Conservation (phyloP, 2,888 invertebrate species). For the Tiliacea citrago region DNA sequence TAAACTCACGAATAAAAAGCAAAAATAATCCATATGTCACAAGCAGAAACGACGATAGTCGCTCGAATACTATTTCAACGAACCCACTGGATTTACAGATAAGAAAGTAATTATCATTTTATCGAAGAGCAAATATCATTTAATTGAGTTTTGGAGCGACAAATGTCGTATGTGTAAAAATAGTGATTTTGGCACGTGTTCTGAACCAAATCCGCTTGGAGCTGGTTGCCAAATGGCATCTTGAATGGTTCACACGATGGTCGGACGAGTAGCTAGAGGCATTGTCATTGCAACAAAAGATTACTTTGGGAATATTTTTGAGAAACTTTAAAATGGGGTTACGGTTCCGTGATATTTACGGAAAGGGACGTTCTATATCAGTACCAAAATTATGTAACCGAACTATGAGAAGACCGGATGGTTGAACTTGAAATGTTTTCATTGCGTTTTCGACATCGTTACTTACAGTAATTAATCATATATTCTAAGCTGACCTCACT, state of each 20-base stretch:
- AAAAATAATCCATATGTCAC: conserved; percentile 73
- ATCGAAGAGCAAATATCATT: conserved; percentile 58
- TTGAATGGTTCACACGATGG: conserved; percentile 65
- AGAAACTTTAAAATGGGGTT: conserved; percentile 40
- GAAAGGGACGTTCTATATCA: neutral
- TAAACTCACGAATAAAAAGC: conserved; percentile 72
- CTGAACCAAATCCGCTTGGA: conserved; percentile 73
- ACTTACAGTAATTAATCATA: conserved; percentile 28
- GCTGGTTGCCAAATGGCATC: conserved; percentile 76
- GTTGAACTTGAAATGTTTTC: conserved; percentile 7
- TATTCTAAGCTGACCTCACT: conserved; percentile 28
- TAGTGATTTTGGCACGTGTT: conserved; percentile 70
- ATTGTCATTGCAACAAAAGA: conserved; percentile 61
- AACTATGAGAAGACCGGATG: neutral
- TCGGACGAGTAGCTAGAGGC: conserved; percentile 38
- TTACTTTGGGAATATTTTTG: conserved; percentile 23
- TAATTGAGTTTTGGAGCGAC: conserved; percentile 55
- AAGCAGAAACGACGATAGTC: conserved; percentile 67
- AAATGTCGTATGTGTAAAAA: conserved; percentile 73
- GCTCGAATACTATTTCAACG: conserved; percentile 63
- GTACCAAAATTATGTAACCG: neutral
- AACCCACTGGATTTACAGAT: conserved; percentile 55
- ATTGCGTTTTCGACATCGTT: conserved; percentile 21
- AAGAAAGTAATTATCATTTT: conserved; percentile 62
- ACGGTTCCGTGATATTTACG: conserved; percentile 23